phyloP scores from a whole-genome alignment of 92 coral and sea anemone species.

The Actinostola sp. region DNA sequence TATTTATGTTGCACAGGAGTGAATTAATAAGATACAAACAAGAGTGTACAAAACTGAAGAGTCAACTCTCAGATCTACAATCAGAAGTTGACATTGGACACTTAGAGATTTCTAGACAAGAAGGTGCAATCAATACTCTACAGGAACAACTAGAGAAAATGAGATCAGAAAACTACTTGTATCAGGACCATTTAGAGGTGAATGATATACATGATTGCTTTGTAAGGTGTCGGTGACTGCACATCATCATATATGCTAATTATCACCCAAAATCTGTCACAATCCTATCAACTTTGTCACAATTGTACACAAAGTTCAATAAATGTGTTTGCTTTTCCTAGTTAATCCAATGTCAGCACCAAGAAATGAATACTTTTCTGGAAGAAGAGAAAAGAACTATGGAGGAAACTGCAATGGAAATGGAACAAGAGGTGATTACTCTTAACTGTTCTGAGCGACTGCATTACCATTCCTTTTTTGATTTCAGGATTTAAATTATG shows the following conservation, averaged over 20 bases:
- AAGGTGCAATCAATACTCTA: conserved; percentile 46
- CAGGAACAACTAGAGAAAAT: conserved; percentile 52
- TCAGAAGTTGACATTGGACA: conserved; percentile 69
- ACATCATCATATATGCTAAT: no score
- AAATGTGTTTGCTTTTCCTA: conserved; percentile 5
- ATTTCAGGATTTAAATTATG: no score
- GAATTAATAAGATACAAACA: conserved; percentile 11
- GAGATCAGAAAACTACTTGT: conserved; percentile 46
- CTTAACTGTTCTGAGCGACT: no score
- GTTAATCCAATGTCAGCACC: conserved; percentile 84
- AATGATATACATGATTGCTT: not conserved
- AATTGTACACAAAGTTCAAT: not conserved
- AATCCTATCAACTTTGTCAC: not conserved
- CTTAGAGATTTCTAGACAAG: conserved; percentile 77
- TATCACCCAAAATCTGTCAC: no score
- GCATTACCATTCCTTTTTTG: no score
- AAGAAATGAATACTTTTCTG: conserved; percentile 81
- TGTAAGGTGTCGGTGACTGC: not conserved
- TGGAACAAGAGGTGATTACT: conserved; percentile 79
- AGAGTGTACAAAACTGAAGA: conserved; percentile 36
- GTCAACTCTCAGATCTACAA: conserved; percentile 32
- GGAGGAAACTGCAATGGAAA: conserved; percentile 75
- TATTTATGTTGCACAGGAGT: conserved; percentile 6
- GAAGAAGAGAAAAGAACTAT: conserved; percentile 87
- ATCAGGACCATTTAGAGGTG: conserved; percentile 81